Base-by-base conservation (phyloP, 2,888 invertebrate genomes). In the Lithosia quadra region DNA sequence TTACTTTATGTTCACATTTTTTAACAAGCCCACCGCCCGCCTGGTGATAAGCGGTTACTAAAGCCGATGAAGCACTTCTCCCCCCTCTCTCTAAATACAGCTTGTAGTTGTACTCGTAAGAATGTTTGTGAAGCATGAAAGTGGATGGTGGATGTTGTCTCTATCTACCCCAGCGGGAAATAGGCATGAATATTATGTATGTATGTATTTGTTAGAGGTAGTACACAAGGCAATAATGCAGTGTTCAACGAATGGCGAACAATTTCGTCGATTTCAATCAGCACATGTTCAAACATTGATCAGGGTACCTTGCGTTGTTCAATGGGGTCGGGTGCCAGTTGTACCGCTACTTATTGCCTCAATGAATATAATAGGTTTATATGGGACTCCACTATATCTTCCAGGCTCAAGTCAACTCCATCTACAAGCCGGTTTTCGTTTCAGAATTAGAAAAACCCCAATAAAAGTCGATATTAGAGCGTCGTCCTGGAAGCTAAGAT, bases 221-320 rank as follows among this genome's bases (percentile, higher is more conserved):
- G 65, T 68, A 71, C 65, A 78, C 72, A 71, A 64, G 68, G 60
- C 69, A 79, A 80, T 80, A 79, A 67, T 18, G 76, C 7, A 43
- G 55, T 65, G 75, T 72, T 77, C 72, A 78, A 72, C 62, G 61
- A 22, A 69, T 53, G 39, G 53, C 21, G 76, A 78, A 81, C 77
- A 80, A 79, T 84, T 28, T 75, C 73, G 67, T 75, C 70, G 73
- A 79, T 72, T 85, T 82, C 80, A 80, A 82, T 84, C 79, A 80
- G 74, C 59, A 72, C 75, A 63, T 72, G 78, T 78, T 84, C 82
- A 84, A 85, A 86, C 81, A 86, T 80, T 81, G 77, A 76, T 74
- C 55, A 59, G 49, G 34, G 58, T 24, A 60, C 34, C 61, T 55
- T 58, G 62, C 24, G 36, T 36, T 57, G 39, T 24, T 28, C 49